Evolutionary conservation across 2,888 invertebrate species (phyloP), one percentile per base, ranked within the genome.

Genomic region (Drosophila mulleri): DNA sequence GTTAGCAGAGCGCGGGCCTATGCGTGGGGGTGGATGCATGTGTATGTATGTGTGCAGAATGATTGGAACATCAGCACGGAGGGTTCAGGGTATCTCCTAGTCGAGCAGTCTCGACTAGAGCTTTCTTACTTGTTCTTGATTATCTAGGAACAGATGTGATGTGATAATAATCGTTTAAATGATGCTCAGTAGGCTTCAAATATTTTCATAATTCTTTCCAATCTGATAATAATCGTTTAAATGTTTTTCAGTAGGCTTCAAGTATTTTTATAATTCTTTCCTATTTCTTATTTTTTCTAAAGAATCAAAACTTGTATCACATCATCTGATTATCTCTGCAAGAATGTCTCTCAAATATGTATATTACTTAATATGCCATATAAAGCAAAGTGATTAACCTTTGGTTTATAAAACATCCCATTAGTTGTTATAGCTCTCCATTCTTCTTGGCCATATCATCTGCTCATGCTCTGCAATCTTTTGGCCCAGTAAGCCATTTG

Each of bases 401-500:
- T 47, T n/a, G n/a, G 9, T 8, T 16, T 48, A 11, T 48, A 29
- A 48, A 14, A 0, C 26, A 2, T 26, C 8, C 0, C 16, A 26
- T 47, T 14, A 20, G 44, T 20, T 45, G 14, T 16, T 6, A 45
- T 16, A 14, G 14, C 6, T 3, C 2, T 20, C n/a, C n/a, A 29
- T 29, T 41, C 54, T 7, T 6, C 18, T 32, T 9, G 5, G 2
- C 7, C 16, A 29, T 16, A 20, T 23, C 20, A n/a, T 29, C 2
- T n/a, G 18, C 0, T 4, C 12, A 23, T 45, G 37, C 39, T 61
- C 16, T 23, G 45, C 50, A 41, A 53, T 64, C 60, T 18, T 18
- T n/a, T 60, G 80, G 2, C 39, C 77, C 44, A 66, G 58, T 80
- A 50, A 61, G 53, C 53, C 67, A 63, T 29, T 67, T 80, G 53